Evolutionary conservation across 1,140 invertebrate genomes (phyloP).

Genomic region (Calliphora vicina): DNA sequence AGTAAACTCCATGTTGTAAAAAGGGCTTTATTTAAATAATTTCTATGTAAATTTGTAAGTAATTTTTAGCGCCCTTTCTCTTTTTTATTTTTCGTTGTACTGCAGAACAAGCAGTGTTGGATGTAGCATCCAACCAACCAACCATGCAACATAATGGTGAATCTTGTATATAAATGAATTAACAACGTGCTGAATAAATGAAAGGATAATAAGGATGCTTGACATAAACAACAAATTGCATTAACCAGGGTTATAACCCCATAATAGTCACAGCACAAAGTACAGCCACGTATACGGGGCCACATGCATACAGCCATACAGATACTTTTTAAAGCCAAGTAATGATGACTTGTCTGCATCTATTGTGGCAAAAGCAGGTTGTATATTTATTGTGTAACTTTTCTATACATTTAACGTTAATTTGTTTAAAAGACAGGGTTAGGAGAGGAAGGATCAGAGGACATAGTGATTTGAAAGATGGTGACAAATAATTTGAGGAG

Average conservation of each 20-base stretch:
- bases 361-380: too few relatives aligned
- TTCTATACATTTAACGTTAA: too few relatives aligned
- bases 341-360: too few relatives aligned
- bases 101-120: neutral
- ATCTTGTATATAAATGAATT: slow-evolving; percentile 39
- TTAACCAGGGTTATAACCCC: slow-evolving; percentile 31
- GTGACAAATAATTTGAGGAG: too few relatives aligned
- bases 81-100: neutral
- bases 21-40: slow-evolving; percentile 15
- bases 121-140: neutral
- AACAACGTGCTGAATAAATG: slow-evolving; percentile 40
- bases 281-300: too few relatives aligned
- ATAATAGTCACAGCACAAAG: neutral
- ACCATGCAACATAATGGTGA: neutral
- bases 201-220: slow-evolving; percentile 40
- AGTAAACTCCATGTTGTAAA: neutral
- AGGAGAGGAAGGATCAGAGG: too few relatives aligned
- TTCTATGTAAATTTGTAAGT: slow-evolving; percentile 10
- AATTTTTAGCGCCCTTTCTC: neutral
- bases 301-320: too few relatives aligned
- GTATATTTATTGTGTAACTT: too few relatives aligned
- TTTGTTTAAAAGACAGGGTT: too few relatives aligned
- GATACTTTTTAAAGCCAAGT: too few relatives aligned
- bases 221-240: slow-evolving; percentile 36
- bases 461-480: too few relatives aligned